Base-by-base conservation (phyloP, 2,113 vertebrate species). In the Protomyctophum bolini region DNA sequence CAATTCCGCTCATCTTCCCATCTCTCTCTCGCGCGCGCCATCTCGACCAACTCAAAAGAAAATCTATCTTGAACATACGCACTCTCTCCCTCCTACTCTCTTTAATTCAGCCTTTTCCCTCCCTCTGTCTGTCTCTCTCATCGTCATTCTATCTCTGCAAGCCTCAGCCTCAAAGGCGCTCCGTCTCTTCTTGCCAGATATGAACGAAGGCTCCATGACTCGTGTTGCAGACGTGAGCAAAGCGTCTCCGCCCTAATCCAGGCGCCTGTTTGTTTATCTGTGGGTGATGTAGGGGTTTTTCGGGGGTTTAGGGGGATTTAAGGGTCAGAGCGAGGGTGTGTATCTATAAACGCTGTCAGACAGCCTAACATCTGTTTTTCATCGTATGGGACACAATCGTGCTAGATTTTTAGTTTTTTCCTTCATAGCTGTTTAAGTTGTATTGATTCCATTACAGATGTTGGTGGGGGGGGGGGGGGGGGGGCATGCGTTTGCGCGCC, bases 211-310 rank as follows among this genome's bases (percentile, higher is more conserved):
- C 60, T 62, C 57, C 63, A 33, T 69, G 72, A 7, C 6, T 41
- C 74, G 77, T 76, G 61, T 45, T 72, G 63, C 68, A 81, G 75
- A 82, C 79, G 64, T 66, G 71, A 85, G 77, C 68, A 73, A 73
- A 41, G 81, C 85, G 65, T 72, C 68, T 67, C 74, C 65, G n/a
- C 59, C 54, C 66, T 70, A 66, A 54, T 74, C 76, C 70, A 71
- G 76, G 66, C 75, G 58, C 76, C 76, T 79, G 69, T 63, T 83
- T 82, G 64, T 87, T 87, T 83, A 77, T 82, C 73, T 73, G 52
- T 29, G 58, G 69, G 55, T 60, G 56, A 66, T 62, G 74, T 65
- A 68, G 73, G 73, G 54, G 7, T 56, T 12, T 7, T 56, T 12
- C 64, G 21, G 8, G 46, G 75, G 56, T 50, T n/a, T n/a, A 0